Evolutionary conservation across 2,113 vertebrate genomes (phyloP), one percentile per base, ranked within the genome.

Genomic region (Serinus canaria): DNA sequence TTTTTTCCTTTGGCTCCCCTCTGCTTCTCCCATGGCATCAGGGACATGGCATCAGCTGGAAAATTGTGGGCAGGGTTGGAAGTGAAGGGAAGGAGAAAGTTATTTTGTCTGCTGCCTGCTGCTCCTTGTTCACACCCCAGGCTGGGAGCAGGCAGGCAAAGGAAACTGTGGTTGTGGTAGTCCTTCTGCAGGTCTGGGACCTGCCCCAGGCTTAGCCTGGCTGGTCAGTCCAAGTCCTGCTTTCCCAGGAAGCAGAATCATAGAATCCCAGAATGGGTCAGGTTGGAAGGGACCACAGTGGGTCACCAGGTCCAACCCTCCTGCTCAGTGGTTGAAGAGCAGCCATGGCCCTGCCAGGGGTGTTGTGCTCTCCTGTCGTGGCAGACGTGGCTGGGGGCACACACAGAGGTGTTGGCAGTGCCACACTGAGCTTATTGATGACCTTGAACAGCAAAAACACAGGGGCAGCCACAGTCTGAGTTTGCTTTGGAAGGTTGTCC

Each of bases 331-430:
- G 25, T 2, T 13, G 60, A 46, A 8, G 78, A 30, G 6, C 2
- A 58, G 56, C 35, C 25, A 1, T 5, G 30, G 63, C 39, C 53
- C 50, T 76, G 41, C 75, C 60, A 39, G 9, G 20, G 50, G 11
- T 6, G 21, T 7, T 73, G 46, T 27, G 70, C 46, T 35, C 2
- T 55, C 33, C 64, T 2, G 0, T 22, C 0, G 0, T 3, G 50
- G 20, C 37, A 27, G 16, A 3, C 0, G 0, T 2, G 67, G 49
- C 80, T 0, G 0, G 10, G 24, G 37, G 7, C 13, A 10, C 2
- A 0, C 6, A 0, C 4, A 12, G 31, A 41, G 14, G 33, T 39
- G 50, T 14, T 77, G 67, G 17, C 18, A 18, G 39, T 4, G 49
- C 46, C 2, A 3, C 24, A 4, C 17, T 44, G 41, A 52, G 6